Conservation (phyloP, 1,140 invertebrate genomes). For the Drosophila truncata region DNA sequence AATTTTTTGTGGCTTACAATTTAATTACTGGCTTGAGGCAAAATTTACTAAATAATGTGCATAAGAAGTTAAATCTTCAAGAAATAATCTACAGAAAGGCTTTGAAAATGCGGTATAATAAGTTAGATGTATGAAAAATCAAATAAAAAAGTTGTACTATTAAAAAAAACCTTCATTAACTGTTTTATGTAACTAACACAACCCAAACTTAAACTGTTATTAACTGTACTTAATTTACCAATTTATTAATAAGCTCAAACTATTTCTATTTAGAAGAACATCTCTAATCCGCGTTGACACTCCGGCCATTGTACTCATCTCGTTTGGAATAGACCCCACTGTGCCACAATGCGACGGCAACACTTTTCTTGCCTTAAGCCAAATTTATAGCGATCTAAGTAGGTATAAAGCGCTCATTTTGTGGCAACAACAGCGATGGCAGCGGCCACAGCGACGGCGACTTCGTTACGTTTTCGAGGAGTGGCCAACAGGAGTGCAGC, state of each 20-base stretch:
- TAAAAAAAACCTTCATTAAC: not conserved
- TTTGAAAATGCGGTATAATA: no score
- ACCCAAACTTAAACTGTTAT: not conserved
- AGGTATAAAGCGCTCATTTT: constrained; percentile 83
- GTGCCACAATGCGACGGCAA: constrained; percentile 65
- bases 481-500: constrained; percentile 75
- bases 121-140: no score
- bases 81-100: not conserved
- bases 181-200: no score
- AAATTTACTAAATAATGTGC: not conserved
- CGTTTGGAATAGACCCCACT: constrained; percentile 22
- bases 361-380: constrained; percentile 83
- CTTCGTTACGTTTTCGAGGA: constrained; percentile 78
- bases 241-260: not conserved
- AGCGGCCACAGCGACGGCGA: constrained; percentile 44
- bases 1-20: not conserved
- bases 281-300: constrained; percentile 24
- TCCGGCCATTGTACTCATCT: not conserved
- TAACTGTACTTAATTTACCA: constrained; percentile 2
- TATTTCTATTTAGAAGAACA: constrained; percentile 8
- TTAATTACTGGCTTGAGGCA: not conserved
- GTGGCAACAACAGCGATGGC: constrained; percentile 64
- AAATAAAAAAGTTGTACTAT: not conserved
- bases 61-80: not conserved
- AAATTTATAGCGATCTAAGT: constrained; percentile 84